These are phyloP conservation scores for Plebejus melissa DNA, from an alignment of 2,888 invertebrate species.

Conservation along the genomic window DNA sequence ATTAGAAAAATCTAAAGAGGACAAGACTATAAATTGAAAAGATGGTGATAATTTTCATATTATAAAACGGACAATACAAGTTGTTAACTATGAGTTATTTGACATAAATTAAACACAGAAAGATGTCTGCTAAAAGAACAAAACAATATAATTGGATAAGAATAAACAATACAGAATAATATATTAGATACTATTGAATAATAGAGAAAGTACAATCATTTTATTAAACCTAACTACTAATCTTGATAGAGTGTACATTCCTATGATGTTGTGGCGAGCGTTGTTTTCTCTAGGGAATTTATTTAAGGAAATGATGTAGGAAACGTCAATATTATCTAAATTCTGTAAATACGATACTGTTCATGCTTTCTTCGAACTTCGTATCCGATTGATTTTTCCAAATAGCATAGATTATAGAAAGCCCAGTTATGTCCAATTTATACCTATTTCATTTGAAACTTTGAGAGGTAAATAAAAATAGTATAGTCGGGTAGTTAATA, in stretches of 20 bases:
- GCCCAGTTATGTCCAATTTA: constrained; percentile 3
- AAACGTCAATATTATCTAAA: constrained; percentile 39
- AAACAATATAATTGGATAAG: too few species aligned
- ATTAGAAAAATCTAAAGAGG: neutral
- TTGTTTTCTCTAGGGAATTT: neutral
- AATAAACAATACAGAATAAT: neutral
- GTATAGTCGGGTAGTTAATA: too few species aligned
- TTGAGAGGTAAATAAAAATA: neutral
- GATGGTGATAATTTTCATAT: too few species aligned
- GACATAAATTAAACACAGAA: too few species aligned
- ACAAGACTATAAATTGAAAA: neutral
- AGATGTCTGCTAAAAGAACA: too few species aligned
- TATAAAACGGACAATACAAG: too few species aligned
- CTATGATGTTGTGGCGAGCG: neutral
- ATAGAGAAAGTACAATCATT: neutral
- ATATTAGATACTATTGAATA: neutral
- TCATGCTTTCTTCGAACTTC: constrained; percentile 43
- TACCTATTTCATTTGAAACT: neutral
- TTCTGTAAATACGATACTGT: constrained; percentile 37
- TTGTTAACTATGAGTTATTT: too few species aligned
- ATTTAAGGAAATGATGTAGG: constrained; percentile 35
- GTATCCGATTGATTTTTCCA: constrained; percentile 36
- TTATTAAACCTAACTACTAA: neutral
- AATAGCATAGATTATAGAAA: constrained; percentile 31
- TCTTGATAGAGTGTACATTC: constrained; percentile 5